These are phyloP conservation scores for Epizoanthus ramosus DNA, from an alignment of 92 coral and sea anemone species.

Conservation along the genomic window DNA sequence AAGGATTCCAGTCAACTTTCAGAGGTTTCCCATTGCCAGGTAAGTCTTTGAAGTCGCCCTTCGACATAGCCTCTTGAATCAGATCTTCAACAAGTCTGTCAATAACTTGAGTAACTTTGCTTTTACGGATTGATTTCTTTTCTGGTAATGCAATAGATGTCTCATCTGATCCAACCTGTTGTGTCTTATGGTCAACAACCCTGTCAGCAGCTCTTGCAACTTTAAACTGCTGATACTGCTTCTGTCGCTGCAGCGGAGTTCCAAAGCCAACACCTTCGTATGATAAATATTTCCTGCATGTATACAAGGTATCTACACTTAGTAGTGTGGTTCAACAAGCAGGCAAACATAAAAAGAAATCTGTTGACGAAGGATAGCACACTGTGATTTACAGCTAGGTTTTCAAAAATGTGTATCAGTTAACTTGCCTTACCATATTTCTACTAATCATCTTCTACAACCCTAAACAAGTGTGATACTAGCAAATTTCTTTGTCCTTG, in stretches of 20 bases:
- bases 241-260: conserved; percentile 72
- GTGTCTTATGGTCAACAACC: conserved; percentile 68
- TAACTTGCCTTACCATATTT: no score
- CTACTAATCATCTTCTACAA: no score
- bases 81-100: conserved; percentile 87
- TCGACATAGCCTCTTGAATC: conserved; percentile 88
- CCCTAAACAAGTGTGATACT: no score
- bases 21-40: conserved; percentile 86
- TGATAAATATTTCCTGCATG: conserved; percentile 73
- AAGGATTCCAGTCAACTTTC: conserved; percentile 62
- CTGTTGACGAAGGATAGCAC: no score
- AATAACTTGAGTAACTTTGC: conserved; percentile 78
- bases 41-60: conserved; percentile 80
- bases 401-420: no score
- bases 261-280: conserved; percentile 86
- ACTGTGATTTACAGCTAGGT: no score
- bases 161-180: conserved; percentile 76
- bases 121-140: conserved; percentile 69
- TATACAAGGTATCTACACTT: neutral
- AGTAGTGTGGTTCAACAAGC: no score
- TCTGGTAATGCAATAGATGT: conserved; percentile 88
- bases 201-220: conserved; percentile 84
- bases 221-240: conserved; percentile 68
- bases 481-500: no score
- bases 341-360: no score